Evolutionary conservation across 2,797 vertebrate genomes (phyloP).

Genomic region (Rhincodon typus): DNA sequence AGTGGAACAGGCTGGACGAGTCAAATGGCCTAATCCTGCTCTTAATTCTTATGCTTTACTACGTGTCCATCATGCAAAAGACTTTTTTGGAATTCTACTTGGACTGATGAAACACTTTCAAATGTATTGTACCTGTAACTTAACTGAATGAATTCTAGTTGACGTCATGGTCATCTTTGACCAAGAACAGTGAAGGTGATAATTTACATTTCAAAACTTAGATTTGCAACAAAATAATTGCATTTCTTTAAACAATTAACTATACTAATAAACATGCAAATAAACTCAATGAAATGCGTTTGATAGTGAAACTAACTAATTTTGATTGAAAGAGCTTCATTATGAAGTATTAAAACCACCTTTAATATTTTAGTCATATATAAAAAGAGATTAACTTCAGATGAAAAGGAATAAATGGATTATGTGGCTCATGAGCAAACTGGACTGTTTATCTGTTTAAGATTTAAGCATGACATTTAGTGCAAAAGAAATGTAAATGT

Average conservation of each 20-base stretch:
- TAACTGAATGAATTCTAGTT: no score
- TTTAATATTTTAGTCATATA: not conserved
- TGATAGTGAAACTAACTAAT: not conserved
- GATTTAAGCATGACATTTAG: slow-evolving; percentile 12
- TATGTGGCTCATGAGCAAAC: not conserved
- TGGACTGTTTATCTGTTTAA: not conserved
- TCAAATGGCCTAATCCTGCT: no score
- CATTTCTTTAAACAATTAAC: not conserved
- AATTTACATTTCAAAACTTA: not conserved
- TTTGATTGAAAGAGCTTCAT: not conserved
- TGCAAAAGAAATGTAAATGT: not conserved
- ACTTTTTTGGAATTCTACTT: no score
- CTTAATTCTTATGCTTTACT: no score
- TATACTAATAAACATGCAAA: not conserved
- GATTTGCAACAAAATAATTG: not conserved
- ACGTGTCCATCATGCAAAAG: no score
- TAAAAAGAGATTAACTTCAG: not conserved
- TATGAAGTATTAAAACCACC: not conserved
- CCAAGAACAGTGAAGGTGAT: no score
- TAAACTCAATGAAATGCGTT: not conserved
- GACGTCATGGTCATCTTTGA: no score
- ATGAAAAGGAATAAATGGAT: not conserved
- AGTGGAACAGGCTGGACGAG: no score
- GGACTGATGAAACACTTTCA: no score
- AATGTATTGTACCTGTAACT: no score